Percentiles rank a stretch among this genome's conserved stretches.
Evolutionary conservation across 2,113 vertebrate species (phyloP).

Genomic region (Pimephales promelas): DNA sequence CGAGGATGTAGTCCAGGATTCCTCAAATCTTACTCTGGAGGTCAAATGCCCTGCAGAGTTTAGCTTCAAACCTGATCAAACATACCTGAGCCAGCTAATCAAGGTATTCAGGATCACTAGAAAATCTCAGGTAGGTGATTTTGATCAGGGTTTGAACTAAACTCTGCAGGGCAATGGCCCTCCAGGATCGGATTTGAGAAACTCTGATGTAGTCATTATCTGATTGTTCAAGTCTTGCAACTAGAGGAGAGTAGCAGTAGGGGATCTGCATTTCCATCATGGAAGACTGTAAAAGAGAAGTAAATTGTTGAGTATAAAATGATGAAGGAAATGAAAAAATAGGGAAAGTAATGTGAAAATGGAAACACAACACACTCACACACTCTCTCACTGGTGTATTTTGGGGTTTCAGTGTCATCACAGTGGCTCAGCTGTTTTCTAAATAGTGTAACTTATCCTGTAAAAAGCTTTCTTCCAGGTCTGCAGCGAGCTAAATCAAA

Average conservation of each 20-base stretch:
- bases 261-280: not conserved
- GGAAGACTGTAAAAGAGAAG: not conserved
- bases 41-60: no score
- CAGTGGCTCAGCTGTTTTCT: not conserved
- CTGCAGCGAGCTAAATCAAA: not conserved
- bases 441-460: not conserved
- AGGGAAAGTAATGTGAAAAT: not conserved
- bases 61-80: no score
- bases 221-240: constrained; percentile 7
- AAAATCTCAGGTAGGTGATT: no score
- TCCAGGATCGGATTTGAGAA: no score
- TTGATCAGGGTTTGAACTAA: no score
- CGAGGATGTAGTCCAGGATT: not conserved
- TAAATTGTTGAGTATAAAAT: not conserved
- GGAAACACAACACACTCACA: not conserved
- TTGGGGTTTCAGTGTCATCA: not conserved
- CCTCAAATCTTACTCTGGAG: no score
- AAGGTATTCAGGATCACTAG: no score
- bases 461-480: not conserved
- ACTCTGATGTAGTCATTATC: constrained; percentile 4
- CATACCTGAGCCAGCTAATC: no score
- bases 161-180: no score
- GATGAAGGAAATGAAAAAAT: not conserved
- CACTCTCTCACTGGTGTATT: not conserved
- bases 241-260: not conserved